A percentile compares a stretch with the other conserved stretches of the same genome.
Conservation (phyloP, 2,113 vertebrate species). For the Nothocercus nigrocapillus region DNA sequence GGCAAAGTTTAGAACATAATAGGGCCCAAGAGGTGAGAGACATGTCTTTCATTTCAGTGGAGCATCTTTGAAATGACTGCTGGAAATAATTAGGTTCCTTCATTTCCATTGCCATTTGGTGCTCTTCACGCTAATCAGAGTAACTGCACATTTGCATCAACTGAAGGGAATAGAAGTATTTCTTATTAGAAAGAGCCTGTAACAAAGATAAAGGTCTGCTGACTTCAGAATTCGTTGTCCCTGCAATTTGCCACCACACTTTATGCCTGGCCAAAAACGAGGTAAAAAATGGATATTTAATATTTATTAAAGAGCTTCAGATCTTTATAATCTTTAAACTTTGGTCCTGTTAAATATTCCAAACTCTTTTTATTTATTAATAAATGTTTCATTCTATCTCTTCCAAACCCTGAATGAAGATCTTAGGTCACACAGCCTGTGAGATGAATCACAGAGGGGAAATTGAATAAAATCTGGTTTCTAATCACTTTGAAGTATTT, state of each 20-base stretch:
- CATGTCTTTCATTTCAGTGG: constrained; percentile 61
- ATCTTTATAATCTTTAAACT: constrained; percentile 74
- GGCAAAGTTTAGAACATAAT: constrained; percentile 69
- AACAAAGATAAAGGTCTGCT: constrained; percentile 48
- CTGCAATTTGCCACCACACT: constrained; percentile 6
- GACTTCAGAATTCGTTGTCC: constrained; percentile 35
- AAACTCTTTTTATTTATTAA: constrained; percentile 75
- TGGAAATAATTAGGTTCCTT: constrained; percentile 70
- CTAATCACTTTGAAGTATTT: constrained; percentile 48
- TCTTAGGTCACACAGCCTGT: constrained; percentile 13
- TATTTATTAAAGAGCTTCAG: constrained; percentile 76
- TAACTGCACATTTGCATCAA: constrained; percentile 35
- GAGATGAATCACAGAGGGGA: constrained; percentile 51
- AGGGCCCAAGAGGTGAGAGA: constrained; percentile 67
- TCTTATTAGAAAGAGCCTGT: constrained; percentile 19
- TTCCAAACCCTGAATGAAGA: constrained; percentile 45
- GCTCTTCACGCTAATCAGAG: constrained; percentile 65
- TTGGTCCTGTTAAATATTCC: constrained; percentile 76
- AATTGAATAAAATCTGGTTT: constrained; percentile 58
- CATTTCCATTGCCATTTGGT: constrained; percentile 67
- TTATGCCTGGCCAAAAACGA: constrained; percentile 30
- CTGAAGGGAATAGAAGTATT: constrained; percentile 42
- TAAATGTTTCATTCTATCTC: constrained; percentile 71
- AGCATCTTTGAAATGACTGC: constrained; percentile 62
- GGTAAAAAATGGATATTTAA: constrained; percentile 61